Evolutionary conservation across 53 echinoderm and acorn worm species (phyloP), one percentile per base, ranked within the genome.

Genomic region (Apostichopus leukothele): DNA sequence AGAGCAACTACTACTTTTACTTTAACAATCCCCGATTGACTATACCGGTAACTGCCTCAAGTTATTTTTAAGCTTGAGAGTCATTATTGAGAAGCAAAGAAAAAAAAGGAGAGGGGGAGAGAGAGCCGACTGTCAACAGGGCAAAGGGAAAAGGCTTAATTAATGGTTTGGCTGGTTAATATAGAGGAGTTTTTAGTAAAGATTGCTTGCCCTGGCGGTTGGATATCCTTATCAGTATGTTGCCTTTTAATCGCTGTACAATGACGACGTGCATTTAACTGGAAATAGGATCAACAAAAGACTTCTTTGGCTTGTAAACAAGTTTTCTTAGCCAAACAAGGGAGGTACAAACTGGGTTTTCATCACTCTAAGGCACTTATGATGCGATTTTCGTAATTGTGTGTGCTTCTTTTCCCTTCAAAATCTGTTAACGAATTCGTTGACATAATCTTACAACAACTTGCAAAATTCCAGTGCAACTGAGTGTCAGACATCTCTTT

Each of bases 201-300:
- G 63, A 63, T 11, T 13, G 4, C 63, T 63, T 63, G 63, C 79
- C 4, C 7, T 19, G 50, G 7, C 79, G 16, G 50, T 79, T 79
- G 51, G 79, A 79, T 50, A 79, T 52, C 79, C 51, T 53, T 52
- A 79, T 79, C 51, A 79, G 79, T 79, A 79, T 79, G 53, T 63
- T 63, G 51, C 50, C 52, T 6, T 79, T 18, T 79, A 79, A 79
- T 79, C 79, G 53, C 79, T 53, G 53, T 14, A 79, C n/a, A 79
- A 52, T 79, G n/a, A 9, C 79, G 39, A 19, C 51, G 7, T 39
- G 79, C 50, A 52, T 79, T 79, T 79, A 79, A 53, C 18, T 7
- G 54, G 54, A 79, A 79, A 79, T 9, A 51, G 51, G 16, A 51
- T 79, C n/a, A 51, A 53, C 51, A 53, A 79, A 53, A 75, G 79